Conservation (phyloP, 2,797 vertebrate species). For the Muraenolepis orangiensis region DNA sequence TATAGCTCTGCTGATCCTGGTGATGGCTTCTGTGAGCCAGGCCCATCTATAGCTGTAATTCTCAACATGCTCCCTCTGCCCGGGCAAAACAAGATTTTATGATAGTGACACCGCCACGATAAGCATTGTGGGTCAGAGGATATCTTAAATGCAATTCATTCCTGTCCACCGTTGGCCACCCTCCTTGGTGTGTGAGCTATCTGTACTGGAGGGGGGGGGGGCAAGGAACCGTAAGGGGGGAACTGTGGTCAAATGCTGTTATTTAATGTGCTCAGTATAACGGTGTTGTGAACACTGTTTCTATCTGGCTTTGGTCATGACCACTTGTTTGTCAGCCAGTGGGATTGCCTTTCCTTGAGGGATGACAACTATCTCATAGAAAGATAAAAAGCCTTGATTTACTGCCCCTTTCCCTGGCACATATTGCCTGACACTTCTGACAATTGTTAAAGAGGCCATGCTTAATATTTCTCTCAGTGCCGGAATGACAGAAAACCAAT, state of each 20-base stretch:
- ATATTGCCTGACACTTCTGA: neutral
- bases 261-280: neutral
- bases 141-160: neutral
- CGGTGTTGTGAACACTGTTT: neutral
- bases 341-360: neutral
- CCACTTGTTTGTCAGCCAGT: neutral
- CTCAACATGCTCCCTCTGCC: neutral
- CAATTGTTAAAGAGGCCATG: neutral
- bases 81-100: neutral
- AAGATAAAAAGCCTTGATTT: neutral
- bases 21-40: neutral
- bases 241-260: neutral
- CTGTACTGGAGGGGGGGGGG: neutral
- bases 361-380: neutral
- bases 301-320: neutral
- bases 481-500: neutral
- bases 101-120: neutral
- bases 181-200: neutral
- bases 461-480: neutral
- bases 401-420: neutral
- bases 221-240: neutral
- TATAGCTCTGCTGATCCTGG: neutral
- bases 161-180: neutral
- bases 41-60: neutral
- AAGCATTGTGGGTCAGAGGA: neutral